Evolutionary conservation across 1,140 invertebrate genomes (phyloP), one percentile per base, ranked within the genome.

Genomic region (Aphelenchoides fujianensis): DNA sequence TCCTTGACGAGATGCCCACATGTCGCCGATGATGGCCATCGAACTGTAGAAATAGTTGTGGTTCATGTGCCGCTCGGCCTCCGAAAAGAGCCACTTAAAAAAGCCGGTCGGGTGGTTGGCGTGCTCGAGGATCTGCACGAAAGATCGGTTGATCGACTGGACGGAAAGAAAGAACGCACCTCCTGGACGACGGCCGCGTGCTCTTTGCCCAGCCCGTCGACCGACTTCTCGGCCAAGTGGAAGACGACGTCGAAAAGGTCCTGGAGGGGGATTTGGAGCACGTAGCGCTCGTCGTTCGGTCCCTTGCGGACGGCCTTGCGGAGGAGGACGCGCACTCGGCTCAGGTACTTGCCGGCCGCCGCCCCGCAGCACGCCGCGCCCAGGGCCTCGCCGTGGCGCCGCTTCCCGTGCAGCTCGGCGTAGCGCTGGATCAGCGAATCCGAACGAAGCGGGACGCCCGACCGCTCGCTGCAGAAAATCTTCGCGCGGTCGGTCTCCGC

Each of bases 201-300:
- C 12, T 70, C 69, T 19, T 70, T 69, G 0, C 69, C 69, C 66
- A 69, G 19, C 19, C 64, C 31, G 36, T 36, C 57, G 23, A 16
- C 12, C 5, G 19, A 23, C 9, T 36, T 23, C 36, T 69, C 36
- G 19, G 69, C 62, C 12, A 70, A 35, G 27, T 27, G n/a, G 28
- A 28, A 70, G 12, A 70, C 55, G 1, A 68, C 34, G 32, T 69
- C 61, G 19, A 70, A 70, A n/a, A 70, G 3, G 3, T 19, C n/a
- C 3, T 70, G 28, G n/a, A 52, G 31, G 34, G 30, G 64, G 19
- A 70, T 35, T 2, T 35, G 48, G 1, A 70, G 28, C 28, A 37
- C 19, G 23, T 71, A 70, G 30, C 12, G 5, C 0, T 67, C 34
- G 3, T 19, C 61, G 7, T 31, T 36, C 19, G 35, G 32, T 1